Base-by-base conservation (phyloP, 2,113 vertebrate species). In the Catharus bicknelli region DNA sequence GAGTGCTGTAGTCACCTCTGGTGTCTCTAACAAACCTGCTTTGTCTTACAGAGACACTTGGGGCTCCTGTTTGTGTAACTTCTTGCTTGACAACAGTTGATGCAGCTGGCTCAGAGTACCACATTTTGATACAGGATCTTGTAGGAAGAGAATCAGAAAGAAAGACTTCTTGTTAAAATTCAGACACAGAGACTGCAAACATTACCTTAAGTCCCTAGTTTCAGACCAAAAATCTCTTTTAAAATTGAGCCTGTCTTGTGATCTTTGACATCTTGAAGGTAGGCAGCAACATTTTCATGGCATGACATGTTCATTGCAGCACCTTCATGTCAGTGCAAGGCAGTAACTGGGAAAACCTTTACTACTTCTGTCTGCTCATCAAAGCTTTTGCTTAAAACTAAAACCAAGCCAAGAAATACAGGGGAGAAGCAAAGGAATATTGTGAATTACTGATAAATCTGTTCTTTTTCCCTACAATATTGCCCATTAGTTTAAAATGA, bases 241-340 rank as follows among this genome's bases (percentile, higher is more conserved):
- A 54, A 66, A 77, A 54, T 13, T 50, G 59, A 73, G 7, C 20
- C 26, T 43, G 20, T 32, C 7, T 53, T 57, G n/a, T 62, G 40
- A 20, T 51, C 62, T 61, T 87, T 69, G 5, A 42, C 36, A 19
- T 59, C n/a, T 38, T 40, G 32, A 43, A 53, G 16, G 30, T 20
- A n/a, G 27, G 16, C 25, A 38, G 29, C 8, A 21, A 4, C 9
- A 6, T 48, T 66, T 75, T 61, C 20, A n/a, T 43, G n/a, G 43
- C 11, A 7, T 5, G 1, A 9, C 47, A 53, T 53, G 16, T 11
- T 79, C 1, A 0, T 13, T 88, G n/a, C 15, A 63, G 36, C 36
- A 36, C 25, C 27, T 67, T 59, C 3, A 0, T 73, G 59, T 23
- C n/a, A 77, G 51, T 32, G 30, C 30, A 45, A 58, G 32, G 22